Evolutionary conservation across 2,113 vertebrate genomes (phyloP).

Genomic region (Paedocypris sp.): DNA sequence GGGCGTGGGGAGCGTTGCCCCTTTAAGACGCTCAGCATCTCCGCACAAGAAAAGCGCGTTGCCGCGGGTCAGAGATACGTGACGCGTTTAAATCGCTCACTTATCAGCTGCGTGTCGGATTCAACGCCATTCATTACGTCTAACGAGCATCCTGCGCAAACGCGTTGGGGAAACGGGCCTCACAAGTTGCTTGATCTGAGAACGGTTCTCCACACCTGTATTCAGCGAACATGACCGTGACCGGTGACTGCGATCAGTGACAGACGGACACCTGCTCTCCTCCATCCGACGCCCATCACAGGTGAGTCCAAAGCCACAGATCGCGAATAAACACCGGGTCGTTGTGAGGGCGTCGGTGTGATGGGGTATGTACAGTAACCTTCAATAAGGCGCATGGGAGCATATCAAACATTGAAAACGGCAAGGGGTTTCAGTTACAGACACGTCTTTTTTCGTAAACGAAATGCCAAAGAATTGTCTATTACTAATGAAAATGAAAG

Average conservation of each 20-base stretch:
- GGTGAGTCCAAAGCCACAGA: conserved; percentile 3
- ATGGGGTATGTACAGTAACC: no score
- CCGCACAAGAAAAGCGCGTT: conserved; percentile 6
- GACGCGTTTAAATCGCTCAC: not conserved
- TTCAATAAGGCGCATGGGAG: no score
- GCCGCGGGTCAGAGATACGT: not conserved
- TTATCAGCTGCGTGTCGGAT: no score
- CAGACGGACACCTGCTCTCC: not conserved
- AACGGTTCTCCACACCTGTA: not conserved
- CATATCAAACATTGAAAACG: no score
- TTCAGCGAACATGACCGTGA: not conserved
- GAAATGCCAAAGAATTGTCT: no score
- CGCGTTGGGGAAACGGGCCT: no score
- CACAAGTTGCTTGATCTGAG: not conserved
- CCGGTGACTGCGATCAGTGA: not conserved
- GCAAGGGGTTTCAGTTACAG: no score
- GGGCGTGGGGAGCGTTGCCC: conserved; percentile 4
- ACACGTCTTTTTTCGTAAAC: no score
- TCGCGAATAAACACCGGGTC: not conserved
- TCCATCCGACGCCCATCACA: not conserved
- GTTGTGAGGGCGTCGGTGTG: no score
- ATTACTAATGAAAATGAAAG: no score
- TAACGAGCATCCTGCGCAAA: no score
- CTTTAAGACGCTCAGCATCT: conserved; percentile 34
- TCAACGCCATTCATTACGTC: no score